Conservation (phyloP, 2,888 invertebrate species). For the Caradrina clavipalpis region DNA sequence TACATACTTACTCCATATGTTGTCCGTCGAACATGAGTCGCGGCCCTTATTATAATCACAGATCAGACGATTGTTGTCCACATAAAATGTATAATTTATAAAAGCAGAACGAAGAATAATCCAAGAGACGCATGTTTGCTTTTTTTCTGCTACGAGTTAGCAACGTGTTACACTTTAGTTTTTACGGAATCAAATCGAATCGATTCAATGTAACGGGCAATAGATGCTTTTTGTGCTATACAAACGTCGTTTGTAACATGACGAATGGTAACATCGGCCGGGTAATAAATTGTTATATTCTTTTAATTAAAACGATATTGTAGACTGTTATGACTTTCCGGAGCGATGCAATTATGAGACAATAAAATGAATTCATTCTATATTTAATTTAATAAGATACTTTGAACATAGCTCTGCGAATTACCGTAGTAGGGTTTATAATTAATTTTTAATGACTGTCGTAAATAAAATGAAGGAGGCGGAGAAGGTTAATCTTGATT, state of each 20-base stretch:
- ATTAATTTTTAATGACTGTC: slow-evolving; percentile 69
- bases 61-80: slow-evolving; percentile 88
- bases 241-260: slow-evolving; percentile 71
- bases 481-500: slow-evolving; percentile 68
- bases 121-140: slow-evolving; percentile 72
- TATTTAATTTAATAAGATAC: slow-evolving; percentile 55
- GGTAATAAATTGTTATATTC: slow-evolving; percentile 59
- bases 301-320: slow-evolving; percentile 59
- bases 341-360: slow-evolving; percentile 54
- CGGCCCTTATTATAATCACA: slow-evolving; percentile 89
- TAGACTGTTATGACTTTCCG: slow-evolving; percentile 55
- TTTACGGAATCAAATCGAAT: slow-evolving; percentile 75
- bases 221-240: slow-evolving; percentile 71
- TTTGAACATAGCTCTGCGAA: slow-evolving; percentile 59
- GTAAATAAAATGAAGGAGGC: slow-evolving; percentile 67
- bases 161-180: slow-evolving; percentile 80
- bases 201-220: slow-evolving; percentile 73
- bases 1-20: slow-evolving; percentile 69
- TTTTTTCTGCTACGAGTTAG: slow-evolving; percentile 77
- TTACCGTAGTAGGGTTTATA: slow-evolving; percentile 60
- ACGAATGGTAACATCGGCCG: slow-evolving; percentile 65
- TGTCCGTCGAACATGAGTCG: slow-evolving; percentile 84
- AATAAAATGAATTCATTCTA: slow-evolving; percentile 50
- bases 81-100: slow-evolving; percentile 89
- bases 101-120: slow-evolving; percentile 81